Evolutionary conservation across 1,140 invertebrate genomes (phyloP), one percentile per base, ranked within the genome.

Genomic region (Ooceraea biroi): DNA sequence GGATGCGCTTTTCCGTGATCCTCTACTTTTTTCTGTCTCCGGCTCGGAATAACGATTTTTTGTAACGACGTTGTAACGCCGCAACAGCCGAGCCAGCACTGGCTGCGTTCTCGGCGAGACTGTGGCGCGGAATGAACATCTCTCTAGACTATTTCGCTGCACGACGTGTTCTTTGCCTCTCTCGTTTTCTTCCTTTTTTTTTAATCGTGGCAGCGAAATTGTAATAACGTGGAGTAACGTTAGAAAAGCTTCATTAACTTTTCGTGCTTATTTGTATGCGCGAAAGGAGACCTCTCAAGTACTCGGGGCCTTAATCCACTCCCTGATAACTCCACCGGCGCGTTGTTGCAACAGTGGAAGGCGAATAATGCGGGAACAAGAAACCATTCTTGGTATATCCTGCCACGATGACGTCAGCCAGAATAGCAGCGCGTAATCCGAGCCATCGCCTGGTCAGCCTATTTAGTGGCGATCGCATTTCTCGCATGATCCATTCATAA

Each of bases 381-480:
- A 84, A 84, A 88, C 85, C 68, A 44, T 73, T 73, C 30, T 73
- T n/a, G 27, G 22, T 82, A 66, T 69, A 52, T 68, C 48, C 46
- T 87, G 84, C 84, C 86, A 57, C 73, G 19, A 74, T 87, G 86
- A 88, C 86, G 82, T 85, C 85, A 82, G 19, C 14, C 46, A 61
- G 83, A 82, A 80, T 80, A 87, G 73, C 41, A 71, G 12, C 50
- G 55, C 12, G 86, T 88, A 88, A 87, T 27, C n/a, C 63, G 82
- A 88, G 63, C 66, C 22, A 84, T 57, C 76, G 65, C 69, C 84
- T 84, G 74, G 83, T 50, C 68, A 68, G 82, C 82, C 83, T 84
- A 87, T 87, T 88, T 88, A 87, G 50, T 12, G n/a, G 50, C 68
- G 86, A 87, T 88, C 82, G 77, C 73, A 68, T 88, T 88, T 88